Base-by-base conservation (phyloP, 2,888 invertebrate genomes). In the Aproaerema taeniolella region DNA sequence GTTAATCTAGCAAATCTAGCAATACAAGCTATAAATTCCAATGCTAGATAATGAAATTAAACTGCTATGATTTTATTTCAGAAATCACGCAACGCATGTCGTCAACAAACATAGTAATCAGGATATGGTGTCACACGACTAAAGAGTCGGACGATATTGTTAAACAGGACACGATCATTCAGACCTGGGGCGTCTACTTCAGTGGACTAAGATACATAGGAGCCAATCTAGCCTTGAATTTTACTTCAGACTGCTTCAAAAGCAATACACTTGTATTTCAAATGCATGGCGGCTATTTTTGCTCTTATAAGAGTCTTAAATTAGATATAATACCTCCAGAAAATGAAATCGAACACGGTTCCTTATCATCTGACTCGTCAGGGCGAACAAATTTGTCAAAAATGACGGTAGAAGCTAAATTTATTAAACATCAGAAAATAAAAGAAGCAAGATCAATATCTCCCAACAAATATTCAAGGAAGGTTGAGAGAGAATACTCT, bases 271-370 rank as follows among this genome's bases (percentile, higher is more conserved):
- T 96, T 54, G 91, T 97, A 55, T 95, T 97, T 73, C 92, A 94
- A 81, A 91, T 97, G 89, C 93, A 93, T 47, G 95, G 95, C 25
- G 96, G 96, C 2, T 94, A 91, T 61, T 97, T 96, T 67, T 93
- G 93, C 26, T 89, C 90, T 0, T 87, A 87, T 48, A 86, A 81
- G 66, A 87, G 86, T 58, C 63, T 88, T 2, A 80, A 82, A 60
- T 58, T 89, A 29, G 88, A 88, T 44, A 63, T 85, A 1, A 85
- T 86, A 14, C 85, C 85, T 0, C 69, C 80, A 0, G 85, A 85
- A 52, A 79, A 83, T 26, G 83, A 82, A 46, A 29, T 73, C 1
- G 82, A 86, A 63, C 75, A 79, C 6, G 67, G 82, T 1, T 85
- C 85, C 0, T 11, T 80, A 1, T 83, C 83, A 0, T 83, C 83